Conservation (phyloP, 2,888 invertebrate genomes). For the Xestia rhomboidea region DNA sequence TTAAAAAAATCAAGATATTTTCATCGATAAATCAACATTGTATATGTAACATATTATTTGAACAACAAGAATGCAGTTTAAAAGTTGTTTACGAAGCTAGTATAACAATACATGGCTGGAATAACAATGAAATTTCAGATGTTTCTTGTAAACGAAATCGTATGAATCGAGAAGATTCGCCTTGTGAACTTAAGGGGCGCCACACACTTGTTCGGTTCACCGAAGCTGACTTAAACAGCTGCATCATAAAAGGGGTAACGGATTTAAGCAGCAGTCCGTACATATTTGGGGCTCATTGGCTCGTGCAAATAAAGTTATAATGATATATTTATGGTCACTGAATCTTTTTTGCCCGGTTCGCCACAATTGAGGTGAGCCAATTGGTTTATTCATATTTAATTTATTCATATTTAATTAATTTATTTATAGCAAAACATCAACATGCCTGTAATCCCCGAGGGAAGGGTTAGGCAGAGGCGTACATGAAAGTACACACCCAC, state of each 20-base stretch:
- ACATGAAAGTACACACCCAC: neutral
- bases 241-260: no score
- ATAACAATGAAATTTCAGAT: constrained; percentile 49
- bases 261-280: neutral
- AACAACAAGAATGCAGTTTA: constrained; percentile 35
- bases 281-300: neutral
- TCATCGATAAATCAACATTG: neutral
- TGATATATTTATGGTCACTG: neutral
- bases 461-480: neutral
- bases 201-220: neutral
- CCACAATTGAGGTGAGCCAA: neutral
- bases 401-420: no score
- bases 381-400: neutral
- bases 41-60: neutral
- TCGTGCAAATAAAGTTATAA: neutral
- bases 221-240: neutral
- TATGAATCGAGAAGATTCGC: constrained; percentile 50
- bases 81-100: constrained; percentile 38
- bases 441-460: neutral
- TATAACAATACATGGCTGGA: constrained; percentile 40
- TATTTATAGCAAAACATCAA: neutral
- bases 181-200: constrained; percentile 1
- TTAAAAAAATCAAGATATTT: neutral
- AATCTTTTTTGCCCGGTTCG: neutral
- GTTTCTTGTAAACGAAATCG: constrained; percentile 49